phyloP scores from a whole-genome alignment of 1,140 invertebrate species.

The Metaphire vulgaris region DNA sequence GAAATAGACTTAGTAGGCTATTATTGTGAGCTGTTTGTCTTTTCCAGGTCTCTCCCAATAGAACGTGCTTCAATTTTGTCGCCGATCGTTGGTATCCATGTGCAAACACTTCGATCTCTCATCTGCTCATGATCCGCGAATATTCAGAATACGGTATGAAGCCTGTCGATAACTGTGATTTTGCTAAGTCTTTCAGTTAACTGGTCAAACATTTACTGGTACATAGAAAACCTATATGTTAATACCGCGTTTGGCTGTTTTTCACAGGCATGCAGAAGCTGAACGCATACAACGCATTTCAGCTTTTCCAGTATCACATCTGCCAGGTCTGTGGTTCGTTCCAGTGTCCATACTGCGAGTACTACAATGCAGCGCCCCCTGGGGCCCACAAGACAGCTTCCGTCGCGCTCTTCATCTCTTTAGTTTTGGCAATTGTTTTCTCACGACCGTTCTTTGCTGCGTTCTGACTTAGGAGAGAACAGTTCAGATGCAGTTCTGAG shows the following conservation, averaged over 20 bases:
- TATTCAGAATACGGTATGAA: conserved; percentile 22
- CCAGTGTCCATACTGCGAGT: conserved; percentile 90
- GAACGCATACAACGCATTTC: conserved; percentile 80
- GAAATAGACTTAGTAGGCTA: no score
- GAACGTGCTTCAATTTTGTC: conserved; percentile 22
- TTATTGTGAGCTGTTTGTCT: no score
- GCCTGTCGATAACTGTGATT: not conserved
- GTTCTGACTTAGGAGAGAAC: not conserved
- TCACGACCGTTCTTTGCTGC: not conserved
- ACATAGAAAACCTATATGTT: no score
- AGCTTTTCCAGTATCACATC: conserved; percentile 83
- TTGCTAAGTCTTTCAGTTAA: no score
- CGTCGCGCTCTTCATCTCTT: not conserved
- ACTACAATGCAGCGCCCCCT: conserved; percentile 41
- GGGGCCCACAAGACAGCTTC: not conserved
- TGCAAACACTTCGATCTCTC: conserved; percentile 20
- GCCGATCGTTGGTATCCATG: conserved; percentile 22
- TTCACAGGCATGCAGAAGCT: conserved; percentile 82
- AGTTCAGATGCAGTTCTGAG: no score
- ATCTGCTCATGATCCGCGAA: conserved; percentile 23
- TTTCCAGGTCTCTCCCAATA: conserved; percentile 5
- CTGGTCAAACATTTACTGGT: no score
- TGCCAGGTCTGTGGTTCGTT: conserved; percentile 97
- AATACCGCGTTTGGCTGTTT: no score
- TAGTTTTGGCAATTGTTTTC: not conserved